Evolutionary conservation across 1,140 invertebrate genomes (phyloP), one percentile per base, ranked within the genome.

Genomic region (Drosophila leontia): DNA sequence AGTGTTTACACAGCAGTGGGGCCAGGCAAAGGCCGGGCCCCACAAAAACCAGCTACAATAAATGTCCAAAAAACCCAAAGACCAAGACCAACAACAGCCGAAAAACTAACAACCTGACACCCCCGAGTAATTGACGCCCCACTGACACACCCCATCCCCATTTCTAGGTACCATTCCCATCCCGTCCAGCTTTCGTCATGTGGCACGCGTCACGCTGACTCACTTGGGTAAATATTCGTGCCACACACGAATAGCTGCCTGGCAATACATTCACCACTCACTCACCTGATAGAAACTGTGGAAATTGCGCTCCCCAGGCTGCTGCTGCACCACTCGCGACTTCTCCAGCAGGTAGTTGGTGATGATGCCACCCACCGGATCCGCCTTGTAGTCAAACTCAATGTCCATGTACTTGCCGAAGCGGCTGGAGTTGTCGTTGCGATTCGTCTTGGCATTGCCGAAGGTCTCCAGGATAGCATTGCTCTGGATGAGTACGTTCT

Each of bases 361-460:
- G 74, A 99, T 98, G 90, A 99, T 97, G 12, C 98, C 99, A 29
- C 98, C 98, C 47, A 99, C 95, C 0, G 98, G 98, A 93, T 99
- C 98, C 0, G 98, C 98, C 94, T 99, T 99, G 93, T 98, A 99
- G 94, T 99, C 98, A 93, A 99, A 99, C 94, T 99, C 98, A 74
- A 99, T 99, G 92, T 99, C 98, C 98, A 99, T 99, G 93, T 99
- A 99, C 93, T 99, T 99, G 56, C 99, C 99, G 94, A 99, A 99
- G 35, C 98, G 95, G 51, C 98, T 99, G 1, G 98, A 99, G 94
- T 99, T 99, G 93, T 99, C 98, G 93, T 99, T 99, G 50, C 98
- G 94, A 86, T 97, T 99, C 4, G 98, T 99, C 93, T 99, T 99
- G 3, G 98, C 98, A 94, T 99, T 99, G 32, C 98, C 99, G 93